Conservation (phyloP, 2,113 vertebrate genomes). For the Trichomycterus rosablanca region DNA sequence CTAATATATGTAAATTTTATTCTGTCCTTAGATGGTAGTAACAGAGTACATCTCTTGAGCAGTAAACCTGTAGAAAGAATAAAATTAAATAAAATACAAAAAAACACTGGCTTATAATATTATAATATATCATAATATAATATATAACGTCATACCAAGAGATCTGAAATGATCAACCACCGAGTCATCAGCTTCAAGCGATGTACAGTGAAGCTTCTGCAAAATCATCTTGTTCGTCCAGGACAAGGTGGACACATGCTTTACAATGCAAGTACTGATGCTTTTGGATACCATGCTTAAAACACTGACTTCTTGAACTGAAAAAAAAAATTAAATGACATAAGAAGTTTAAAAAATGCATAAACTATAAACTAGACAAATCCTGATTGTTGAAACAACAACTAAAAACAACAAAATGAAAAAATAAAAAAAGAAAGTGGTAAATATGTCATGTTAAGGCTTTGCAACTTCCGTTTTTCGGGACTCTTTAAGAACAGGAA, state of each 20-base stretch:
- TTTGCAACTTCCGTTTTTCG: no score
- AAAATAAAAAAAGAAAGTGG: no score
- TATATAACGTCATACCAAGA: constrained; percentile 83
- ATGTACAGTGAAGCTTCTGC: constrained; percentile 68
- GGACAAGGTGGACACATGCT: constrained; percentile 71
- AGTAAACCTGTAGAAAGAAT: constrained; percentile 77
- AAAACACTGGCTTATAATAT: no score
- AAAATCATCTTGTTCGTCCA: constrained; percentile 73
- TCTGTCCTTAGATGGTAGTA: constrained; percentile 82
- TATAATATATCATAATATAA: no score
- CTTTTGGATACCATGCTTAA: constrained; percentile 84
- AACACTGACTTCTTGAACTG: constrained; percentile 80
- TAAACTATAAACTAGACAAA: no score
- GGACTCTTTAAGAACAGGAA: no score
- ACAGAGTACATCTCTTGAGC: constrained; percentile 83
- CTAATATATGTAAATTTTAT: constrained; percentile 75
- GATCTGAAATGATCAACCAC: constrained; percentile 73
- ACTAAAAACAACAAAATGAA: no score
- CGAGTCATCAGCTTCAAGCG: constrained; percentile 40
- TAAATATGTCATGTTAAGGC: no score
- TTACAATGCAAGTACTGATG: constrained; percentile 60
- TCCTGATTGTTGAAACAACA: no score
- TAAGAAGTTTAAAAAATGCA: neutral
- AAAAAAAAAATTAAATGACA: constrained; percentile 25
- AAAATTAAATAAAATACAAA: no score